A percentile compares a stretch with the other conserved stretches of the same genome.
These are phyloP conservation scores for Meles meles DNA, from an alignment of 2,113 vertebrate genomes.

Conservation along the genomic window DNA sequence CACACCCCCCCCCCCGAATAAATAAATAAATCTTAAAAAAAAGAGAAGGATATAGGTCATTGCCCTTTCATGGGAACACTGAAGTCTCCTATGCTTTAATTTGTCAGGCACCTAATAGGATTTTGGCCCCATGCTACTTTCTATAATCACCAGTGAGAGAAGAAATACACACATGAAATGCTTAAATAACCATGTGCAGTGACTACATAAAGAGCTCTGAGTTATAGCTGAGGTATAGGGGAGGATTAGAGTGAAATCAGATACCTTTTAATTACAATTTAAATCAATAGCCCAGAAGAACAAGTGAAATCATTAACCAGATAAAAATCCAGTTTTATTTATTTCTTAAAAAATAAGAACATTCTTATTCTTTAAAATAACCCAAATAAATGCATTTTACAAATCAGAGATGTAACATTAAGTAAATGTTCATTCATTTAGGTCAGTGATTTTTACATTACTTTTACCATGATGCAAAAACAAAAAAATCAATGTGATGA, in stretches of 20 bases:
- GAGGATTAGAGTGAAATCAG: constrained; percentile 59
- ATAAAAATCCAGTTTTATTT: constrained; percentile 44
- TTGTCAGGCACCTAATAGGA: constrained; percentile 25
- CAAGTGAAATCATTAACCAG: constrained; percentile 54
- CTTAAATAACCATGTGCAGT: constrained; percentile 45
- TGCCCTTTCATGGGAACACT: neutral
- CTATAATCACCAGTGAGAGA: constrained; percentile 21
- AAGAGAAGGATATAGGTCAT: neutral
- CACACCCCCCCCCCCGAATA: neutral
- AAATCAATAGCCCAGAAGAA: constrained; percentile 57
- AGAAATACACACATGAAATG: constrained; percentile 33
- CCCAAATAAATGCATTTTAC: constrained; percentile 19
- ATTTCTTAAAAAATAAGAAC: neutral
- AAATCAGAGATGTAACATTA: constrained; percentile 16
- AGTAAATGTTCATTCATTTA: constrained; percentile 48
- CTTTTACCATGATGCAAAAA: constrained; percentile 19
- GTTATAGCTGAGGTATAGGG: constrained; percentile 47
- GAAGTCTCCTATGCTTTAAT: neutral
- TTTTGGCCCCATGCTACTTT: constrained; percentile 18
- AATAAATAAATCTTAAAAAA: neutral
- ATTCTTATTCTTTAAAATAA: constrained; percentile 19
- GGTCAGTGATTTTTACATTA: neutral
- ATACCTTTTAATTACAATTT: constrained; percentile 67
- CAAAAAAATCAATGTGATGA: constrained; percentile 31
- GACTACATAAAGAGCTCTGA: constrained; percentile 47